Conservation (phyloP, 2,888 invertebrate genomes). For the Drosophila pseudotakahashii region DNA sequence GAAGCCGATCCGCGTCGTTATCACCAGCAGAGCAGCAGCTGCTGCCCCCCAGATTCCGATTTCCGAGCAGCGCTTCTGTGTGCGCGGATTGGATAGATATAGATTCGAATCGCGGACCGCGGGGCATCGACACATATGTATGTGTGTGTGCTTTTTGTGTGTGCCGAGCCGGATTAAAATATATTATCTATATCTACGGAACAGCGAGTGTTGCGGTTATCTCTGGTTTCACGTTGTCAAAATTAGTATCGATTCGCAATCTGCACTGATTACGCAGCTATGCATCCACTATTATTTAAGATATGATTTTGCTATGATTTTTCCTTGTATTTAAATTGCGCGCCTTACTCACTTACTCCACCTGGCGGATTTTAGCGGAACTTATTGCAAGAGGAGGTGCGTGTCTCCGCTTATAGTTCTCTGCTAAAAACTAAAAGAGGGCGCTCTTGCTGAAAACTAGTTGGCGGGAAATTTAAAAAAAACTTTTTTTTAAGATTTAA, state of each 20-base stretch:
- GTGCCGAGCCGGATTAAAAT: constrained; percentile 11
- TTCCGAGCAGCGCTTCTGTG: constrained; percentile 7
- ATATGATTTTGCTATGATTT: too few relatives aligned
- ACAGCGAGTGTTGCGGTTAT: constrained; percentile 21
- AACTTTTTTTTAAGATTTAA: too few relatives aligned
- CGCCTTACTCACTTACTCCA: not conserved
- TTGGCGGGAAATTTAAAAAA: not conserved
- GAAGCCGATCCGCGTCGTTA: constrained; percentile 32
- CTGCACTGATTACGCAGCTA: constrained; percentile 27
- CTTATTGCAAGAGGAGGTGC: not conserved
- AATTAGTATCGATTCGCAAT: constrained; percentile 34
- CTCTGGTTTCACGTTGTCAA: constrained; percentile 16
- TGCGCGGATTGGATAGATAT: constrained; percentile 9
- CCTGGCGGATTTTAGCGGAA: not conserved
- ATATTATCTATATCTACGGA: constrained; percentile 4
- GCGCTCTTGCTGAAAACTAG: not conserved
- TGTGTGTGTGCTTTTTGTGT: not conserved
- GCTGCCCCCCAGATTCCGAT: constrained; percentile 18
- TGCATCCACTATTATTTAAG: too few relatives aligned
- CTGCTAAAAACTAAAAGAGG: not conserved
- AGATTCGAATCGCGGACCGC: constrained; percentile 11
- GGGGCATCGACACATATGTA: constrained; percentile 13
- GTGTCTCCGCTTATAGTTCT: not conserved
- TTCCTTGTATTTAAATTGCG: not conserved
- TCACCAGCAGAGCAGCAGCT: constrained; percentile 28